Conservation (phyloP, 2,113 vertebrate genomes). For the Sclerurus mexicanus region DNA sequence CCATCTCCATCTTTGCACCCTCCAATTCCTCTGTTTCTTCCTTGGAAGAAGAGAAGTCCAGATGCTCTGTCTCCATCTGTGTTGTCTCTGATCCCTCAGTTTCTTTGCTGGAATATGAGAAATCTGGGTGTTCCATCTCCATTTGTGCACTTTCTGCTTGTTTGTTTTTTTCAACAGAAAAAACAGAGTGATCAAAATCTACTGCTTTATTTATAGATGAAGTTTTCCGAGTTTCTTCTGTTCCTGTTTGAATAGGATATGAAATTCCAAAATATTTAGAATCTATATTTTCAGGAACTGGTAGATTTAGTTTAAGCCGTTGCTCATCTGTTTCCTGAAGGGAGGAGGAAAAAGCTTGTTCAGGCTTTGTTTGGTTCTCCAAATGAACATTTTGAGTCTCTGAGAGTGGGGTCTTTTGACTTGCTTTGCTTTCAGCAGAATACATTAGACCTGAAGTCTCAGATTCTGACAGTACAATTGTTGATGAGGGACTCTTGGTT, state of each 20-base stretch:
- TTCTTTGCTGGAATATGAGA: not conserved
- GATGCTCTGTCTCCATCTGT: not conserved
- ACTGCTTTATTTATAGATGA: not conserved
- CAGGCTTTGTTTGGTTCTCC: not conserved
- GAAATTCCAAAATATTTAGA: slow-evolving; percentile 47
- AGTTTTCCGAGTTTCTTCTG: not conserved
- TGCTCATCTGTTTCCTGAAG: not conserved
- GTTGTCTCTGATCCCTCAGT: not conserved
- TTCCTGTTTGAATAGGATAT: not conserved
- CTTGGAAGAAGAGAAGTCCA: not conserved
- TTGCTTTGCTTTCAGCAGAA: not conserved
- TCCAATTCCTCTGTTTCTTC: not conserved
- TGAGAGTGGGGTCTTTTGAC: not conserved
- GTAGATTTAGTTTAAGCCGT: not conserved
- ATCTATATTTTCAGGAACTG: not conserved
- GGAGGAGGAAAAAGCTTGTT: not conserved
- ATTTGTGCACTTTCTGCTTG: not conserved
- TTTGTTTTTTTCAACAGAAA: not conserved
- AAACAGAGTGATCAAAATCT: not conserved
- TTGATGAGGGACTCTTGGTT: not conserved
- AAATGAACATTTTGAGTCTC: not conserved
- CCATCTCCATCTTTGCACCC: not conserved
- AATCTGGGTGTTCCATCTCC: not conserved
- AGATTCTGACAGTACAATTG: not conserved
- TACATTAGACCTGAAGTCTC: not conserved